Conservation (phyloP, 2,113 vertebrate species). For the Myotis davidii region DNA sequence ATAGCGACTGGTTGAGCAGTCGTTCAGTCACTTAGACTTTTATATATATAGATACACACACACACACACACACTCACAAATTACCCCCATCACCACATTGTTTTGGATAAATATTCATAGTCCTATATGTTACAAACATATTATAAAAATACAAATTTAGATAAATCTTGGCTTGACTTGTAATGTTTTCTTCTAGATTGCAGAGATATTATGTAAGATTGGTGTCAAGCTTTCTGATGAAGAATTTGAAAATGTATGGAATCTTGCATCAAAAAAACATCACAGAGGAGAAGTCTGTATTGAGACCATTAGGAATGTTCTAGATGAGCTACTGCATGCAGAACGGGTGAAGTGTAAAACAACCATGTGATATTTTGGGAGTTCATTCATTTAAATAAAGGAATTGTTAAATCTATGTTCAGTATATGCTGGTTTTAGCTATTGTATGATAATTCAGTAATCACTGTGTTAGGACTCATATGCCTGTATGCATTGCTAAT, state of each 20-base stretch:
- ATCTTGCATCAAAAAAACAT: conserved; percentile 86
- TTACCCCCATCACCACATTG: not conserved
- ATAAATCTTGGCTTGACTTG: not conserved
- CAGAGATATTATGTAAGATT: conserved; percentile 87
- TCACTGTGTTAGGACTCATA: not conserved
- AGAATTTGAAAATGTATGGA: conserved; percentile 91
- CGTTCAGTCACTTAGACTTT: no score
- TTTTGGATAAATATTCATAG: not conserved
- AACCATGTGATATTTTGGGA: not conserved
- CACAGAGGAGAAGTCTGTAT: conserved; percentile 89
- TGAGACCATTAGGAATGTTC: conserved; percentile 85
- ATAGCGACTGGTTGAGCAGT: no score
- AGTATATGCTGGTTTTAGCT: not conserved
- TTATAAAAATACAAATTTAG: conserved; percentile 2
- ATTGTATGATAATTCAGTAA: conserved; percentile 32
- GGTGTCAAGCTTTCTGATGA: conserved; percentile 86
- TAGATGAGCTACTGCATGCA: conserved; percentile 86
- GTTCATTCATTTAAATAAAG: conserved; percentile 39
- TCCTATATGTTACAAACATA: not conserved
- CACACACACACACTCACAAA: not conserved
- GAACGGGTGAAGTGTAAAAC: conserved; percentile 46
- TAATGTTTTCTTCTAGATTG: conserved; percentile 85
- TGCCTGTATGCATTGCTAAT: not conserved
- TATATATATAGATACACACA: no score
- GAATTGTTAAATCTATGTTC: not conserved